Base-by-base conservation (phyloP, 2,113 vertebrate species). In the Pollimyrus isidori region DNA sequence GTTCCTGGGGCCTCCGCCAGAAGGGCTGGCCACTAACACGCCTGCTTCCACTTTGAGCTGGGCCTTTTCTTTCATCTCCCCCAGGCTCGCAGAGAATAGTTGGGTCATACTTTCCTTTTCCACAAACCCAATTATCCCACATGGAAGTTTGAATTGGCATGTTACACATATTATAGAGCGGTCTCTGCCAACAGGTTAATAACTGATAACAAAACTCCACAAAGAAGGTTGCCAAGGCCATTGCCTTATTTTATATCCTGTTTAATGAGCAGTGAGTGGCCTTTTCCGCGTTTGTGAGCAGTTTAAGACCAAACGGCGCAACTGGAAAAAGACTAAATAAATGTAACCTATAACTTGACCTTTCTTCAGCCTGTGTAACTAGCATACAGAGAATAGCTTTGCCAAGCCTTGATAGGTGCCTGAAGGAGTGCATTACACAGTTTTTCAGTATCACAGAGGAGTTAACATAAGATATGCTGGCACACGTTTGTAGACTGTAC, bases 191-290 rank as follows among this genome's bases (percentile, higher is more conserved):
- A 69, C 21, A 69, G 87, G 87, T 73, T 88, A 88, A 88, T 88
- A 69, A 17, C 42, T 26, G 58, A 87, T 87, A 87, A 87, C 85
- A 87, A 87, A 69, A 21, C 87, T 73, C 42, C 15, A 39, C 0
- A 4, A 49, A 73, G 4, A 49, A 87, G 85, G 85, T 87, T n/a
- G 45, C 56, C 42, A 69, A 15, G 42, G 87, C 58, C 58, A 26
- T 26, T n/a, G 87, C 39, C 13, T 46, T n/a, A 73, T 30, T 88
- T 73, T 42, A 88, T 88, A 65, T 88, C 73, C 58, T 30, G 39
- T 48, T 88, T 69, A 69, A 88, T 88, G 87, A 88, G 58, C 87
- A 6, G 56, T 45, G 87, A 88, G 58, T 69, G 58, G 42, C 87
- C 87, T 88, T 73, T 69, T 88, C 35, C 10, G 15, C 21, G 11